These are phyloP conservation scores for Galleria mellonella DNA, from an alignment of 1,140 invertebrate species.

Conservation along the genomic window DNA sequence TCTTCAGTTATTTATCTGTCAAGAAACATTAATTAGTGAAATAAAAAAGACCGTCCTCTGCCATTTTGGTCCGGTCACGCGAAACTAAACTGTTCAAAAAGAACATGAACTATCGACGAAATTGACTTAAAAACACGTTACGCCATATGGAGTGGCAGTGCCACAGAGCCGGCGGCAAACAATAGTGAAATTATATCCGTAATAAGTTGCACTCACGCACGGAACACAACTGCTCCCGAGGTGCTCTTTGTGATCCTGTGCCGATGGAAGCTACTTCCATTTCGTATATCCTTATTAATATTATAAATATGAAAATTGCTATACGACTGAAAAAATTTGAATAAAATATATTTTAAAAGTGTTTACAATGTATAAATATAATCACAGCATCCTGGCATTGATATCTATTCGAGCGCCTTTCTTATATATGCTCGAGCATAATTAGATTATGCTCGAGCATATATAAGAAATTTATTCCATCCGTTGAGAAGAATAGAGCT, in stretches of 20 bases:
- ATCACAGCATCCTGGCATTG: too few relatives aligned
- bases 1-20: background rate
- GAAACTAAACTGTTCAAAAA: conserved; percentile 41
- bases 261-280: too few relatives aligned
- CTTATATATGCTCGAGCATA: too few relatives aligned
- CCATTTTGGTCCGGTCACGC: conserved; percentile 39
- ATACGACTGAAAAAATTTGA: too few relatives aligned
- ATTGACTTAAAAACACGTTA: conserved; percentile 63
- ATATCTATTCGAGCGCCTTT: too few relatives aligned
- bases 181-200: conserved; percentile 68
- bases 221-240: conserved; percentile 48
- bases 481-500: too few relatives aligned
- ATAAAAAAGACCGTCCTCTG: conserved; percentile 30
- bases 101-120: conserved; percentile 33
- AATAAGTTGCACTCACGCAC: conserved; percentile 66
- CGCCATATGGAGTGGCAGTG: conserved; percentile 59
- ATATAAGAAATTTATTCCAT: too few relatives aligned
- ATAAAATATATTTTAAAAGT: too few relatives aligned
- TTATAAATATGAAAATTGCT: too few relatives aligned
- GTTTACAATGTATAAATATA: too few relatives aligned
- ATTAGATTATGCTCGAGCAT: too few relatives aligned
- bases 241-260: conserved; percentile 18
- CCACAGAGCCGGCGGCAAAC: conserved; percentile 54
- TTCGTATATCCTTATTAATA: too few relatives aligned
- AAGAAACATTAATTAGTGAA: conserved; percentile 1